phyloP scores from a whole-genome alignment of 2,797 vertebrate genomes.

The Pygocentrus nattereri region DNA sequence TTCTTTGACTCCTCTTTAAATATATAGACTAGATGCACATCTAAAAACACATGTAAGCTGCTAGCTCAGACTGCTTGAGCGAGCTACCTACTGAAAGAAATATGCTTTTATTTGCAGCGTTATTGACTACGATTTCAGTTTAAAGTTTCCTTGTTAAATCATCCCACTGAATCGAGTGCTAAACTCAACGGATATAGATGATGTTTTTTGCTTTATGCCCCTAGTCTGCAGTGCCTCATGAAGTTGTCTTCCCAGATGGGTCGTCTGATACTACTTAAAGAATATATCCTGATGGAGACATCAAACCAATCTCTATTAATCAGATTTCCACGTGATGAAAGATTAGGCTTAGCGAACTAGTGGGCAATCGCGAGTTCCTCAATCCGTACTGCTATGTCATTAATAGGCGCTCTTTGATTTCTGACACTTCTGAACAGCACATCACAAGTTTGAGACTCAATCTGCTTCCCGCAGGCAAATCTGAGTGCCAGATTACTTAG shows the following conservation, averaged over 20 bases:
- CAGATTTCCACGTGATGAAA: constrained; percentile 22
- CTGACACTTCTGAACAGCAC: constrained; percentile 61
- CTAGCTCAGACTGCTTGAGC: not conserved
- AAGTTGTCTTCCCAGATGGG: not conserved
- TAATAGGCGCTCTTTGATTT: constrained; percentile 54
- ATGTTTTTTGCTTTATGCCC: not conserved
- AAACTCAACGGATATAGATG: not conserved
- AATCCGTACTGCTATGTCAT: constrained; percentile 46
- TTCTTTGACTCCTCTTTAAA: not conserved
- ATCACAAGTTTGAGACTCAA: constrained; percentile 57
- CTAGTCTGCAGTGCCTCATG: not conserved
- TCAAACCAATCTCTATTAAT: constrained; percentile 24
- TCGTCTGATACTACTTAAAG: constrained; percentile 5
- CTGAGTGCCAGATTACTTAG: constrained; percentile 70
- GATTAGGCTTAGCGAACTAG: constrained; percentile 34
- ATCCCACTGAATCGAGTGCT: not conserved
- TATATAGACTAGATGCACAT: not conserved
- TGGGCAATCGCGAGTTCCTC: constrained; percentile 30
- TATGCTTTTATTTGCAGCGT: not conserved
- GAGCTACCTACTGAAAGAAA: not conserved
- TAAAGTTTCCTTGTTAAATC: not conserved
- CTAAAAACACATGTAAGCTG: not conserved
- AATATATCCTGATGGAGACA: constrained; percentile 26
- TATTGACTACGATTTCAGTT: not conserved
- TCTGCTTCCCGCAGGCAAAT: constrained; percentile 69